A percentile compares a stretch with the other conserved stretches of the same genome.
These are phyloP conservation scores for Neoniphon sammara DNA, from an alignment of 2,797 vertebrate species.

Conservation along the genomic window DNA sequence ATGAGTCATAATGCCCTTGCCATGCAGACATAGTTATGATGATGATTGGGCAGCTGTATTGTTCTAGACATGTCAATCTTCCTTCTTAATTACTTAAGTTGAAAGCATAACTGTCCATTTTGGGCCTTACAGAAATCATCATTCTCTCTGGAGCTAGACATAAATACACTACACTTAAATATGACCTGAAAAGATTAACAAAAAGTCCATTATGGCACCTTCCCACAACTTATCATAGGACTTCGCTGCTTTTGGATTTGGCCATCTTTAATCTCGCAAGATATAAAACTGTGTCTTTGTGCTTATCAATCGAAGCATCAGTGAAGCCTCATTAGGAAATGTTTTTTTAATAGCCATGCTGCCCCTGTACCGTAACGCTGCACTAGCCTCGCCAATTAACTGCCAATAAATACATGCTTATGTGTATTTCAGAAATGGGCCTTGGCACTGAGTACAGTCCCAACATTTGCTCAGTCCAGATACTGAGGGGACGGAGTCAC, in stretches of 20 bases:
- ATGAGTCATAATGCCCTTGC: background rate
- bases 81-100: background rate
- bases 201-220: constrained; percentile 48
- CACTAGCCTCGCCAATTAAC: constrained; percentile 69
- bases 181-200: constrained; percentile 33
- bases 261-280: constrained; percentile 33
- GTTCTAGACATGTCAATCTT: background rate
- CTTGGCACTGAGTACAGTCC: constrained; percentile 63
- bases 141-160: constrained; percentile 11
- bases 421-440: constrained; percentile 75
- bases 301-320: constrained; percentile 73
- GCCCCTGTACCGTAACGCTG: constrained; percentile 73
- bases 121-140: background rate
- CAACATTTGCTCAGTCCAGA: constrained; percentile 50
- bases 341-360: constrained; percentile 74
- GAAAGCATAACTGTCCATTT: background rate
- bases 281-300: constrained; percentile 74
- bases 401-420: constrained; percentile 71
- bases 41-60: background rate
- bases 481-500: constrained; percentile 51
- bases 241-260: constrained; percentile 37
- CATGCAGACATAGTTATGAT: background rate
- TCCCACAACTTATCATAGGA: constrained; percentile 21
- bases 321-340: constrained; percentile 78
- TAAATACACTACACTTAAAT: background rate